Base-by-base conservation (phyloP, 2,113 vertebrate species). In the Lutjanus erythropterus region DNA sequence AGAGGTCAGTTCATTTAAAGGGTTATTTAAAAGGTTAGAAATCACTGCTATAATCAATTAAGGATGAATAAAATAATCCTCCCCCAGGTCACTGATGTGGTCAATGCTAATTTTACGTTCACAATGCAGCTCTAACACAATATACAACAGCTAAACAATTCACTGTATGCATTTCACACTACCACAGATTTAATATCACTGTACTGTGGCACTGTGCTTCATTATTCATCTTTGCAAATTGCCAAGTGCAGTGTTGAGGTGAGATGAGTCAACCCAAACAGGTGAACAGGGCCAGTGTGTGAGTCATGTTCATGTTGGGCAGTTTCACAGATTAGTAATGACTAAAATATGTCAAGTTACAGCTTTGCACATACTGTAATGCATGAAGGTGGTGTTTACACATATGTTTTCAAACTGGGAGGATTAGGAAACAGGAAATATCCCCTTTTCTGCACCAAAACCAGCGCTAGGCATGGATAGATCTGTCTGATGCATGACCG, bases 191-290 rank as follows among this genome's bases (percentile, higher is more conserved):
- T 75, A 78, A 66, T 80, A 70, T 73, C 58, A 15, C 59, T 58
- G 85, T 41, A 46, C 70, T 78, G 56, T 58, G 60, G 46, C 78
- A n/a, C 66, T 75, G 61, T 35, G 42, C 86, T 62, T 82, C 78
- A 83, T 88, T 86, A 86, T 88, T 78, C 73, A 84, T 77, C 59
- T n/a, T 77, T 58, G 29, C 80, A 82, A 73, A 81, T 83, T 83
- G 78, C 85, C 87, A 82, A 84, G 74, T 80, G 80, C 75, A 71
- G 80, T 27, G 72, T 44, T 69, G 81, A 77, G 47, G 68, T 69
- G 78, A 85, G 73, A 69, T 73, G 74, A 88, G 72, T 88, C 82
- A 76, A 86, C 44, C 62, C 80, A 68, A 87, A 80, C 83, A 88
- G 85, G 85, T 86, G 81, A 89, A 55, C 70, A 21, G 64, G 53